Evolutionary conservation across 2,888 invertebrate species (phyloP), one percentile per base, ranked within the genome.

Genomic region (Caradrina kadenii): DNA sequence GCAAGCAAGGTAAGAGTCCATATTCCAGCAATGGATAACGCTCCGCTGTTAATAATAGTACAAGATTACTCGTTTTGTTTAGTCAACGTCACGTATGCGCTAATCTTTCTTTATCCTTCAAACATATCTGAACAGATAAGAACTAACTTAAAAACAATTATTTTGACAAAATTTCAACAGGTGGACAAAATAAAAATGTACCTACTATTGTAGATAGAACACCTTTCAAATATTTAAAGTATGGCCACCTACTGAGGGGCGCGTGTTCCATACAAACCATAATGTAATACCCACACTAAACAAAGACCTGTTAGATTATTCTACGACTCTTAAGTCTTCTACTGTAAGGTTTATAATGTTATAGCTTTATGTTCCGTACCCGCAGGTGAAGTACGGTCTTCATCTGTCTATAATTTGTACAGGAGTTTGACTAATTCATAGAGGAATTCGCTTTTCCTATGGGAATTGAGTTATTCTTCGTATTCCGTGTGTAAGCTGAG

Each of bases 391-490:
- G 3, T 17, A 5, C 65, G 52, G 62, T 49, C 53, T 64, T 74
- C 63, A 85, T 82, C 79, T 85, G 73, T 79, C 81, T 49, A 49
- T 81, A 62, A 71, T 66, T 71, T 75, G 80, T 76, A 79, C 83
- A 76, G 86, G 66, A 83, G 84, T 85, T 79, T 79, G 69, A 83
- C 73, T 71, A 80, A 81, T 83, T 76, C 67, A 59, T 56, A 60
- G 60, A 65, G 73, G 82, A 73, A 73, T 81, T 70, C 21, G 39
- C 54, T 71, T 73, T 70, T 79, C 83, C 82, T 75, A 1, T 64
- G 86, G 86, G 83, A 84, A 60, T 73, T 69, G 35, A 79, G 70
- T 26, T 77, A 72, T 85, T 67, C 73, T 48, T 53, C 42, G 75
- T 56, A 52, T 35, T 62, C 13, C 31, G 19, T 67, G 49, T 52